Conservation (phyloP, 1,140 invertebrate genomes). For the Panonychus citri region DNA sequence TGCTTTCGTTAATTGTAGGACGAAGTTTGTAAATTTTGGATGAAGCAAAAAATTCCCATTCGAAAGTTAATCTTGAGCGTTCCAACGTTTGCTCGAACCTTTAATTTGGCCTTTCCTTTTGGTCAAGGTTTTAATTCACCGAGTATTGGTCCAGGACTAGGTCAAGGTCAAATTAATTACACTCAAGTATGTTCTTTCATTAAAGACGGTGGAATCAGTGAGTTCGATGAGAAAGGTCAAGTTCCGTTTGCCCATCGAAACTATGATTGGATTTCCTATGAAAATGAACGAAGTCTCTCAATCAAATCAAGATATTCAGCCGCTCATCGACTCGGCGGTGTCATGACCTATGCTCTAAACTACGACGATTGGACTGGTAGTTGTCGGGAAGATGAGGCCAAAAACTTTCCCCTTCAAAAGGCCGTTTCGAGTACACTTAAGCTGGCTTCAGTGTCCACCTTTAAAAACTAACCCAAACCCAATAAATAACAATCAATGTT, state of each 20-base stretch:
- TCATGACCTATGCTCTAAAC: constrained; percentile 18
- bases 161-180: constrained; percentile 19
- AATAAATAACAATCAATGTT: no score
- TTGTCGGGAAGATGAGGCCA: constrained; percentile 2
- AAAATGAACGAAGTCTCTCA: constrained; percentile 43
- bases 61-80: constrained; percentile 66
- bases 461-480: neutral
- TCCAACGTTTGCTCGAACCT: constrained; percentile 69
- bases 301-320: constrained; percentile 34
- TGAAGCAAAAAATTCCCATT: constrained; percentile 46
- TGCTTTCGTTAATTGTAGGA: constrained; percentile 21
- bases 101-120: constrained; percentile 37
- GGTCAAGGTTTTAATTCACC: constrained; percentile 44
- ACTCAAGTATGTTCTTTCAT: constrained; percentile 13
- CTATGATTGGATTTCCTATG: constrained; percentile 69
- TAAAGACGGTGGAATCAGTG: constrained; percentile 11
- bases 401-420: constrained; percentile 7
- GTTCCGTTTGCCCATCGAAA: constrained; percentile 51
- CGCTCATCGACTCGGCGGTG: constrained; percentile 14
- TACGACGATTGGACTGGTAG: constrained; percentile 15
- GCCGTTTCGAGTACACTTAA: constrained; percentile 5
- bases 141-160: constrained; percentile 38
- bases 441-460: neutral
- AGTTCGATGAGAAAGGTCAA: constrained; percentile 38
- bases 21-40: constrained; percentile 56